Evolutionary conservation across 2,888 invertebrate species (phyloP).

Genomic region (Netelia inedita): DNA sequence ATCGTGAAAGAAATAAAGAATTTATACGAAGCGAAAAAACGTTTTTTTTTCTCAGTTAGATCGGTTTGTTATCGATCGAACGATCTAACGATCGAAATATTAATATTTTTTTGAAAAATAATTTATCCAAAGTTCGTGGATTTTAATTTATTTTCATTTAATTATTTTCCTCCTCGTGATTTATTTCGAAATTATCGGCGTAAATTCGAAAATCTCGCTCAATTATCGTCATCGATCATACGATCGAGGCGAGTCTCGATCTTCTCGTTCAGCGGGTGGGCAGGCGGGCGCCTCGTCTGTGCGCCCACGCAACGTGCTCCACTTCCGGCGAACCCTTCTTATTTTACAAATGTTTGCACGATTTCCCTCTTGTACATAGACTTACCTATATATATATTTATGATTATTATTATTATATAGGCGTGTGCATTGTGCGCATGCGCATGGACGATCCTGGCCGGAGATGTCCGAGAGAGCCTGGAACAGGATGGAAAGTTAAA

Average conservation of each 20-base stretch:
- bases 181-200: not conserved
- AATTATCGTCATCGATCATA: conserved; percentile 24
- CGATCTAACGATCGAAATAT: too few species aligned
- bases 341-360: conserved; percentile 18
- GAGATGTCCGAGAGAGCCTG: conserved; percentile 4
- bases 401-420: not conserved
- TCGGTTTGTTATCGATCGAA: too few species aligned
- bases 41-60: too few species aligned
- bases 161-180: conserved; percentile 19
- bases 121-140: not conserved
- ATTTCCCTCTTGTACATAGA: conserved; percentile 44
- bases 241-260: conserved; percentile 20
- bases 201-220: too few species aligned
- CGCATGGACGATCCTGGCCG: not conserved
- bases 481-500: not conserved
- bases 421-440: not conserved
- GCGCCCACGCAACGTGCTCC: conserved; percentile 62
- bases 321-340: conserved; percentile 64
- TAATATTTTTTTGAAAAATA: not conserved
- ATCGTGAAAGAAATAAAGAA: too few species aligned
- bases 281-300: not conserved
- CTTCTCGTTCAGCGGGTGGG: not conserved
- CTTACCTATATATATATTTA: not conserved
- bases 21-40: too few species aligned
- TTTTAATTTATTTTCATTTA: not conserved